phyloP scores from a whole-genome alignment of 2,888 invertebrate species.

The Polydrusus cervinus region DNA sequence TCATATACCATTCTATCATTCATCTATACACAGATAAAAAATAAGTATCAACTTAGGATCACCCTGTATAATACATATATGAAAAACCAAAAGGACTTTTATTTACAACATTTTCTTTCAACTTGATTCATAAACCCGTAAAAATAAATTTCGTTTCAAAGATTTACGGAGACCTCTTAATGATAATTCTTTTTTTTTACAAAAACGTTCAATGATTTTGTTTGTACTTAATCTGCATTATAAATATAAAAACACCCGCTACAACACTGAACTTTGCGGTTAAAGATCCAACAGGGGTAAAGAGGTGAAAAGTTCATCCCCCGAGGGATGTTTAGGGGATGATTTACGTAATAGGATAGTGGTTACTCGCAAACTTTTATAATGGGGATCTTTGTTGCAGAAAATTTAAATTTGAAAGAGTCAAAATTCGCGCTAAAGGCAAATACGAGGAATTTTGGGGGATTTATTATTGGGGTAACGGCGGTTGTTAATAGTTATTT shows the following conservation, averaged over 20 bases:
- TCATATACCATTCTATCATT: too few relatives aligned
- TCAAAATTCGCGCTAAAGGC: neutral
- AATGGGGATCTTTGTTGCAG: conserved; percentile 23
- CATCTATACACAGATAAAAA: too few relatives aligned
- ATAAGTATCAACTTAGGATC: too few relatives aligned
- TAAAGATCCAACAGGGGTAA: neutral
- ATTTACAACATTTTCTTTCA: too few relatives aligned
- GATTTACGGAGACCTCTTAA: too few relatives aligned
- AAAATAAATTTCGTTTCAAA: too few relatives aligned
- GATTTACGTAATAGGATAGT: conserved; percentile 29
- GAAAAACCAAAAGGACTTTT: too few relatives aligned
- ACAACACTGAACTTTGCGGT: conserved; percentile 23
- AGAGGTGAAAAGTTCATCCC: conserved; percentile 23
- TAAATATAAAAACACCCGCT: neutral
- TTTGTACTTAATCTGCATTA: neutral
- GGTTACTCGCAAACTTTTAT: conserved; percentile 25
- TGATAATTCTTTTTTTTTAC: too few relatives aligned
- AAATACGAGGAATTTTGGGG: conserved; percentile 1
- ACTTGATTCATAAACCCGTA: too few relatives aligned
- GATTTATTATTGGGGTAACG: too few relatives aligned
- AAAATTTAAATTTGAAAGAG: conserved; percentile 23
- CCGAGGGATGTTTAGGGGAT: conserved; percentile 1
- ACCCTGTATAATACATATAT: too few relatives aligned
- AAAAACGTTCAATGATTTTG: too few relatives aligned
- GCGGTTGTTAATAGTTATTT: neutral